phyloP scores from a whole-genome alignment of 1,140 invertebrate genomes.

The Paralvinella palmiformis region DNA sequence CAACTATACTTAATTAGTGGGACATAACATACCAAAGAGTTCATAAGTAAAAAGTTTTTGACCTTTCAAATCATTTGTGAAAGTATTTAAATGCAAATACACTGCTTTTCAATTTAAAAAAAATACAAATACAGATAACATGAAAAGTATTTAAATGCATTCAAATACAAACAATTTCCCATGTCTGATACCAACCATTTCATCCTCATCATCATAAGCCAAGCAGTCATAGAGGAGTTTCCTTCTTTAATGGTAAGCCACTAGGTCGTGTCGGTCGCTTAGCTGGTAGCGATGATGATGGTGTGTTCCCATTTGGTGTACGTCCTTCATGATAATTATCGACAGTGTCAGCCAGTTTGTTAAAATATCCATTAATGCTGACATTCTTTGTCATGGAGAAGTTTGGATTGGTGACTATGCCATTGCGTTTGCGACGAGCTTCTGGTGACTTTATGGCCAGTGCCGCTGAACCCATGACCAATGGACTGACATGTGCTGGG shows the following conservation, averaged over 20 bases:
- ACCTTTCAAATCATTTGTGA: too few relatives aligned
- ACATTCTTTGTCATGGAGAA: constrained; percentile 50
- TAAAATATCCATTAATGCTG: constrained; percentile 19
- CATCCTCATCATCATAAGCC: too few relatives aligned
- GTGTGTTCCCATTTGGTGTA: not conserved
- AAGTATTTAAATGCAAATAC: too few relatives aligned
- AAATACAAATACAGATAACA: too few relatives aligned
- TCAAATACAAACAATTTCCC: too few relatives aligned
- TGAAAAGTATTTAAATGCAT: too few relatives aligned
- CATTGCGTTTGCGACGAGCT: constrained; percentile 61
- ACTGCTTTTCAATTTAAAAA: too few relatives aligned
- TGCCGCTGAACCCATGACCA: constrained; percentile 37
- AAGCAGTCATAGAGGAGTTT: constrained; percentile 54
- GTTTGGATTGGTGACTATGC: constrained; percentile 86
- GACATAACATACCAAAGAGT: too few relatives aligned
- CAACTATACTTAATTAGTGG: too few relatives aligned
- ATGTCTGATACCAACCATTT: too few relatives aligned
- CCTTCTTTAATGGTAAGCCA: constrained; percentile 68
- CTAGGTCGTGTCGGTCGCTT: constrained; percentile 56
- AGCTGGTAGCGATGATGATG: constrained; percentile 21
- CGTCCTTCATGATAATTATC: not conserved
- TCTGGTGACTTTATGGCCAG: constrained; percentile 46
- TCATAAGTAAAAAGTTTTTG: too few relatives aligned
- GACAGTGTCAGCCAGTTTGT: constrained; percentile 15
- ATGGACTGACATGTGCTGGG: constrained; percentile 29